A percentile compares a stretch with the other conserved stretches of the same genome.
These are phyloP conservation scores for Cecidostiba fungosa DNA, from an alignment of 2,888 invertebrate genomes.

Conservation along the genomic window DNA sequence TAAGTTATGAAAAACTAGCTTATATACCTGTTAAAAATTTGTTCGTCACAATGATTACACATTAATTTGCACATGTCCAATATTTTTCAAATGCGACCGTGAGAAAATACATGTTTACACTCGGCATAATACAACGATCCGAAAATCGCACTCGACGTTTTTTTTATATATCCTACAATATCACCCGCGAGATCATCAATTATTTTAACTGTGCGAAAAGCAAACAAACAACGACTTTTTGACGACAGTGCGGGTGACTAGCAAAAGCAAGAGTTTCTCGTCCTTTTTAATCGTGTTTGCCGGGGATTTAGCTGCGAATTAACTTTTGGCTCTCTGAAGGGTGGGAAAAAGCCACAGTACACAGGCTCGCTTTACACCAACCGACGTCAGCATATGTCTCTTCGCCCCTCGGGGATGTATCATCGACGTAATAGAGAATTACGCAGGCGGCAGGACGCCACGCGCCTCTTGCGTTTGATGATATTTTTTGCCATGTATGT, in stretches of 20 bases:
- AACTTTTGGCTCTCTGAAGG: constrained; percentile 71
- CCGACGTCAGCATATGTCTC: constrained; percentile 50
- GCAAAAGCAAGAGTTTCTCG: constrained; percentile 32
- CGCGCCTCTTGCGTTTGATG: background rate
- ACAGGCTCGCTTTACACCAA: background rate
- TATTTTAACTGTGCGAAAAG: constrained; percentile 75
- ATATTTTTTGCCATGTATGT: background rate
- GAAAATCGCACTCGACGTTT: background rate
- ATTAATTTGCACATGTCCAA: no score
- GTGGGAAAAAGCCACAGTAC: constrained; percentile 66
- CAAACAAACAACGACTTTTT: constrained; percentile 69
- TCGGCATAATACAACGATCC: background rate
- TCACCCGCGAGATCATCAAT: constrained; percentile 65
- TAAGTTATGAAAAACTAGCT: no score
- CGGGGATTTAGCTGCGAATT: constrained; percentile 75
- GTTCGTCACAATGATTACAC: no score
- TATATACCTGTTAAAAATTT: no score
- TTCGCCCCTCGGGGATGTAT: constrained; percentile 46
- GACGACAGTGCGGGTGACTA: constrained; percentile 61
- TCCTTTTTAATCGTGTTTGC: constrained; percentile 78
- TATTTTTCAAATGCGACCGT: background rate
- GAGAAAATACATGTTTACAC: background rate
- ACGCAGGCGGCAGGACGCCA: background rate
- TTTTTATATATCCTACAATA: constrained; percentile 58
- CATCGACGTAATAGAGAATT: constrained; percentile 32